Conservation (phyloP, 2,113 vertebrate genomes). For the Proteles cristata region DNA sequence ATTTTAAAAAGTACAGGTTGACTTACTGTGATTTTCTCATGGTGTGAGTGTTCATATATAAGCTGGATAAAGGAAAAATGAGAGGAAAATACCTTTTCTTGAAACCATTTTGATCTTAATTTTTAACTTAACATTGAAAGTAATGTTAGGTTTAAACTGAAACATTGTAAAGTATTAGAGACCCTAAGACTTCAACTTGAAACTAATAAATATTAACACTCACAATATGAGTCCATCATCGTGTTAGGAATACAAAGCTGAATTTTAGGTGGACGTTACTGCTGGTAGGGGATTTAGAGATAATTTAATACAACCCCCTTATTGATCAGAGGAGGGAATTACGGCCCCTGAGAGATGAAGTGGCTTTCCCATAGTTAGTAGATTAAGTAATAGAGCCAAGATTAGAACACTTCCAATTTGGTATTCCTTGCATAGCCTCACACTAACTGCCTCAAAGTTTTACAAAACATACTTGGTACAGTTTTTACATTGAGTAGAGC, state of each 20-base stretch:
- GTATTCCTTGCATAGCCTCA: slow-evolving; percentile 42
- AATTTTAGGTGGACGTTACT: slow-evolving; percentile 46
- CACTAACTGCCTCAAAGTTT: slow-evolving; percentile 19
- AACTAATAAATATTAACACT: slow-evolving; percentile 57
- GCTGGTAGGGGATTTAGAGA: not conserved
- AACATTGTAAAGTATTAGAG: slow-evolving; percentile 42
- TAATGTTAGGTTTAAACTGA: slow-evolving; percentile 46
- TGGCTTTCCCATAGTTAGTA: slow-evolving; percentile 46
- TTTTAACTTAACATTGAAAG: slow-evolving; percentile 52
- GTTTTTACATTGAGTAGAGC: slow-evolving; percentile 58
- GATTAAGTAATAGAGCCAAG: slow-evolving; percentile 13
- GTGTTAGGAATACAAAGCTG: slow-evolving; percentile 40
- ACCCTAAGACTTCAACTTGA: not conserved
- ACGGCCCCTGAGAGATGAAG: slow-evolving; percentile 3
- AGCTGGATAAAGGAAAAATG: slow-evolving; percentile 30
- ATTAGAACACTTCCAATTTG: slow-evolving; percentile 37
- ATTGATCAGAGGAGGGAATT: slow-evolving; percentile 41
- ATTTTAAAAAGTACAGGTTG: not conserved
- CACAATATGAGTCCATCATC: slow-evolving; percentile 3
- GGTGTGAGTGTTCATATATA: not conserved
- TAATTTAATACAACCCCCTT: slow-evolving; percentile 41
- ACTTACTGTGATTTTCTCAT: slow-evolving; percentile 25
- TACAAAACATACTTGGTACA: slow-evolving; percentile 38
- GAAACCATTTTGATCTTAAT: slow-evolving; percentile 45
- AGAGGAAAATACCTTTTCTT: not conserved